Conservation (phyloP, 2,888 invertebrate genomes). For the Coleophora flavipennella region DNA sequence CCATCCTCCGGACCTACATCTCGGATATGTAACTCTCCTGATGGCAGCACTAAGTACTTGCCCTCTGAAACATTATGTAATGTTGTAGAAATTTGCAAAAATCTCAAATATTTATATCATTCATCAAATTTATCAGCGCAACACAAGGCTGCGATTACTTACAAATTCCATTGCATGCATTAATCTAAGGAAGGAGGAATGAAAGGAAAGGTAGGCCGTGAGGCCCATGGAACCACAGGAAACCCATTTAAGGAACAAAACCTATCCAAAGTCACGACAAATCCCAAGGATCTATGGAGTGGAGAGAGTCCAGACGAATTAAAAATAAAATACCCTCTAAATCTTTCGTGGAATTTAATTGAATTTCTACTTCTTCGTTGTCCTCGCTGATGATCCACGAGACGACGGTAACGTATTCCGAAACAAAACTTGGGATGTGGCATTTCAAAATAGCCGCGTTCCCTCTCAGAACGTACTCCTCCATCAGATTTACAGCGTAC, state of each 20-base stretch:
- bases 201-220: conserved; percentile 70
- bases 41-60: conserved; percentile 94
- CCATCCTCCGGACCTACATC: conserved; percentile 96
- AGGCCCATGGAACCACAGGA: conserved; percentile 70
- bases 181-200: conserved; percentile 73
- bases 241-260: conserved; percentile 35
- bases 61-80: conserved; percentile 77
- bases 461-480: conserved; percentile 91
- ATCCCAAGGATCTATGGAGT: conserved; percentile 3
- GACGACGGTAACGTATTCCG: conserved; percentile 88
- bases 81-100: conserved; percentile 7
- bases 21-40: conserved; percentile 95
- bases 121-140: conserved; percentile 25
- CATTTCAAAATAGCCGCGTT: conserved; percentile 94
- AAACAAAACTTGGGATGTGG: conserved; percentile 94
- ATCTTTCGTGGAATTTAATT: conserved; percentile 47
- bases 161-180: conserved; percentile 56
- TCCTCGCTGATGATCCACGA: conserved; percentile 89
- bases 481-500: conserved; percentile 93
- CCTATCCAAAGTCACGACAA: conserved; percentile 26
- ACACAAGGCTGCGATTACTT: conserved; percentile 61
- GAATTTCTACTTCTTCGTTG: conserved; percentile 59
- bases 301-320: not conserved
- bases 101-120: conserved; percentile 5
- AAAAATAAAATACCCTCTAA: conserved; percentile 41